Conservation (phyloP, 2,113 vertebrate species). For the Cepphus grylle region DNA sequence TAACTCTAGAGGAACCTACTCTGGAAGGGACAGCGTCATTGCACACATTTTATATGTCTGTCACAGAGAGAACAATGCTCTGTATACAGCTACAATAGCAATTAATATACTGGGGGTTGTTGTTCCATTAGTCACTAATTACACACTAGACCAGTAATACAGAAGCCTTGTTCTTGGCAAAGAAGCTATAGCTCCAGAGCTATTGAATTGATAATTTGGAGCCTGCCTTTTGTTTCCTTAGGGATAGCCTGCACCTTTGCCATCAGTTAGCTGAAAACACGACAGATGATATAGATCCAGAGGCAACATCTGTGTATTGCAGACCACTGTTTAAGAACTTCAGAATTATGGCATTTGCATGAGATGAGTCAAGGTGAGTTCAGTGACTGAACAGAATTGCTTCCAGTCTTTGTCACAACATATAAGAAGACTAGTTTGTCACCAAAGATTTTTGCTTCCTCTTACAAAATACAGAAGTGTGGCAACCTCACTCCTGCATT, state of each 20-base stretch:
- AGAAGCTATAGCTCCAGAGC: background rate
- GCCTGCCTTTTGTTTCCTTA: background rate
- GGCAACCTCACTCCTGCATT: background rate
- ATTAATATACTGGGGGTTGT: conserved; percentile 36
- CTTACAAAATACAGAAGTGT: background rate
- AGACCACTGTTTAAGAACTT: background rate
- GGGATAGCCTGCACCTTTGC: background rate
- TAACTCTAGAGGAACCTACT: background rate
- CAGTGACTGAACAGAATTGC: conserved; percentile 23
- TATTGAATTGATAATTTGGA: background rate
- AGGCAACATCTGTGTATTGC: background rate
- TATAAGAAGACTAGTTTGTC: conserved; percentile 10
- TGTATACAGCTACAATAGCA: background rate
- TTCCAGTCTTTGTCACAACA: conserved; percentile 45
- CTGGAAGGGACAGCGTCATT: background rate
- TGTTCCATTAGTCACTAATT: conserved; percentile 58
- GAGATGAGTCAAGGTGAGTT: conserved; percentile 46
- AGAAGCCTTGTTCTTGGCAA: conserved; percentile 32
- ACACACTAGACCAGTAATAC: background rate
- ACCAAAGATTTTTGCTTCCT: background rate
- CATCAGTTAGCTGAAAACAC: background rate
- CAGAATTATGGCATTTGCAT: conserved; percentile 48
- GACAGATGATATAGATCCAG: background rate
- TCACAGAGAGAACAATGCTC: conserved; percentile 22
- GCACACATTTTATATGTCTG: conserved; percentile 14